These are phyloP conservation scores for Apocheima hispidaria DNA, from an alignment of 2,888 invertebrate genomes.

Conservation along the genomic window DNA sequence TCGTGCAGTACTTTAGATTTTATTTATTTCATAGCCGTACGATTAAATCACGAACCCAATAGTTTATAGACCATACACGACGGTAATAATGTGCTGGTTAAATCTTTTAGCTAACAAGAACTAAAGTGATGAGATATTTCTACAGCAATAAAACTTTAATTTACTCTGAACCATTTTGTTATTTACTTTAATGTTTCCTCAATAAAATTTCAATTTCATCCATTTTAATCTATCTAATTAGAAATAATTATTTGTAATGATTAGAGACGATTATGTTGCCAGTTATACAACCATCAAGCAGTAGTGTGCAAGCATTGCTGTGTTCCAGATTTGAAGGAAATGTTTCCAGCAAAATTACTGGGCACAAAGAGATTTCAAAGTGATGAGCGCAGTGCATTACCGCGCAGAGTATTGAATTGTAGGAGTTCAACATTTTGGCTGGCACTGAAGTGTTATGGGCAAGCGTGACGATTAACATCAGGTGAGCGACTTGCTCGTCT, in stretches of 20 bases:
- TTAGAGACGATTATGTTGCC: too few relatives aligned
- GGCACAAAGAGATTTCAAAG: too few relatives aligned
- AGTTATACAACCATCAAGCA: too few relatives aligned
- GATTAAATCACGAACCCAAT: constrained; percentile 31
- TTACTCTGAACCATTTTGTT: constrained; percentile 18
- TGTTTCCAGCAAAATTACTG: too few relatives aligned
- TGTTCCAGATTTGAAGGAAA: too few relatives aligned
- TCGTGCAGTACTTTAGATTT: constrained; percentile 26
- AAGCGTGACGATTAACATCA: too few relatives aligned
- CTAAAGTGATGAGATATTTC: constrained; percentile 20
- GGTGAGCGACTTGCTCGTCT: too few relatives aligned
- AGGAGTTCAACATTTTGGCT: too few relatives aligned
- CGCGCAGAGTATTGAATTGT: too few relatives aligned
- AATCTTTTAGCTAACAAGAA: constrained; percentile 27
- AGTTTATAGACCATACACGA: constrained; percentile 29
- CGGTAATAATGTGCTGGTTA: constrained; percentile 22
- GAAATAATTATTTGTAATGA: constrained; percentile 16
- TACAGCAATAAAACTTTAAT: constrained; percentile 18
- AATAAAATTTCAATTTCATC: constrained; percentile 20
- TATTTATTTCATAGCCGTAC: constrained; percentile 26
- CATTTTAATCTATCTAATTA: constrained; percentile 32
- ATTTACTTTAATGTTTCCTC: constrained; percentile 24
- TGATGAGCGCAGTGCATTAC: too few relatives aligned
- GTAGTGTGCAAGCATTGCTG: too few relatives aligned
- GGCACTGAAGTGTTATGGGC: too few relatives aligned